Percentiles rank a stretch among this genome's conserved stretches.
These are phyloP conservation scores for Galerucella nymphaeae DNA, from an alignment of 2,888 invertebrate species.

Conservation along the genomic window DNA sequence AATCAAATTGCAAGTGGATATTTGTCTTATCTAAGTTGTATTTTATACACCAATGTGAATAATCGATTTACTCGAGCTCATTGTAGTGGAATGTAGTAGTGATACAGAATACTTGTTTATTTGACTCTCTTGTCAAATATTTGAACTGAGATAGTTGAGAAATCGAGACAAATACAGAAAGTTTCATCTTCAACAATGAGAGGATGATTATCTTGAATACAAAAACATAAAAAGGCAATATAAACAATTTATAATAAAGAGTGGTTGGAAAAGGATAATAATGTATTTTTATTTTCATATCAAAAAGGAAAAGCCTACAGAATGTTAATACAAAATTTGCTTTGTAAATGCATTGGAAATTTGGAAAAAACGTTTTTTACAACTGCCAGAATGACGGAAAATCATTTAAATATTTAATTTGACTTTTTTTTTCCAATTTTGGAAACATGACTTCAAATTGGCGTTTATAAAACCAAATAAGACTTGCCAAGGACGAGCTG, in stretches of 20 bases:
- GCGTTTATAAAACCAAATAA: conserved; percentile 7
- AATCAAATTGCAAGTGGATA: background rate
- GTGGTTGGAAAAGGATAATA: background rate
- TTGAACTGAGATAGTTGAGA: conserved; percentile 21
- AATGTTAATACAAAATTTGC: conserved; percentile 2
- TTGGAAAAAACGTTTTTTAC: too few relatives aligned
- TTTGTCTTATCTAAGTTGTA: conserved; percentile 16
- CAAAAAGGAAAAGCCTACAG: background rate
- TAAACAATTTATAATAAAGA: background rate
- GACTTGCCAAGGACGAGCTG: background rate
- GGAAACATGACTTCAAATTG: background rate
- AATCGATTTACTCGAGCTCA: conserved; percentile 21
- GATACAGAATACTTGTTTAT: conserved; percentile 26
- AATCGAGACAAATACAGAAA: conserved; percentile 1
- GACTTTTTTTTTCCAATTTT: background rate
- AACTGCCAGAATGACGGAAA: too few relatives aligned
- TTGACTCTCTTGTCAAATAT: conserved; percentile 30
- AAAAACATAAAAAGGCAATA: background rate
- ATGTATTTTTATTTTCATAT: background rate
- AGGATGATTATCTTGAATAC: background rate
- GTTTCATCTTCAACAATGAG: background rate
- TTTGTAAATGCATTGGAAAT: background rate
- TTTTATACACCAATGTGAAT: conserved; percentile 10
- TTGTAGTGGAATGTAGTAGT: conserved; percentile 14
- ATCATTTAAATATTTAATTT: too few relatives aligned